A percentile compares a stretch with the other conserved stretches of the same genome.
Evolutionary conservation across 2,888 invertebrate genomes (phyloP).

Genomic region (Stenchaetothrips biformis): DNA sequence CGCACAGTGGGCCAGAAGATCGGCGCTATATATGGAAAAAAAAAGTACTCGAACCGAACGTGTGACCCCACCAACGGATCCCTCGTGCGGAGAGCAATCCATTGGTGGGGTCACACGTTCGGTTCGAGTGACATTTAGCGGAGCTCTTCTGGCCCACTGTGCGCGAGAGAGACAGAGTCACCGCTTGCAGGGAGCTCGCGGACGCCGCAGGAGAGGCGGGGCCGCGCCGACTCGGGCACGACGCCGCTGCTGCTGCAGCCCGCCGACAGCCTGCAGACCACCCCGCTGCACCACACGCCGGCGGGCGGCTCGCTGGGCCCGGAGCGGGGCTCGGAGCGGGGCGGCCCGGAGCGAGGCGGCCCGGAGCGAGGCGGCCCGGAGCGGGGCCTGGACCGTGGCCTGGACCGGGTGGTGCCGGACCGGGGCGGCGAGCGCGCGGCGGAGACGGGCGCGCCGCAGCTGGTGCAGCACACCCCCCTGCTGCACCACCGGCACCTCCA

Average conservation of each 20-base stretch:
- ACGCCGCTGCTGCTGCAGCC: slow-evolving; percentile 43
- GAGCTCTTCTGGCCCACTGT: too few relatives aligned
- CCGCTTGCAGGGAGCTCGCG: background rate
- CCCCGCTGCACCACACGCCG: slow-evolving; percentile 36
- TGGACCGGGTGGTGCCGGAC: slow-evolving; percentile 43
- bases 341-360: slow-evolving; percentile 46
- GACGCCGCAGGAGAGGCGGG: slow-evolving; percentile 16
- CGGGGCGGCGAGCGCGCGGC: slow-evolving; percentile 43
- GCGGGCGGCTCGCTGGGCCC: slow-evolving; percentile 24
- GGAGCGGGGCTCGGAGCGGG: slow-evolving; percentile 45
- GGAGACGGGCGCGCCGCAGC: background rate
- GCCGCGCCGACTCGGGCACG: slow-evolving; percentile 40
- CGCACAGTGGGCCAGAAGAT: too few relatives aligned
- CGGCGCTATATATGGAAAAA: too few relatives aligned
- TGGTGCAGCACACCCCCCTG: slow-evolving; percentile 7
- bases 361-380: slow-evolving; percentile 42
- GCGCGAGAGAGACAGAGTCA: too few relatives aligned
- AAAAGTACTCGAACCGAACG: too few relatives aligned
- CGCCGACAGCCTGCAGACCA: slow-evolving; percentile 41
- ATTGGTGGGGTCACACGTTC: too few relatives aligned
- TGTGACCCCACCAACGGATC: too few relatives aligned
- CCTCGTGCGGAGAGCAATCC: too few relatives aligned
- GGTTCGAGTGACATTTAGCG: too few relatives aligned
- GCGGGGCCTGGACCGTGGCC: slow-evolving; percentile 48
- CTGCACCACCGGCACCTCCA: slow-evolving; percentile 25